Evolutionary conservation across 2,113 vertebrate genomes (phyloP).

Genomic region (Erythrocercus mccallii): DNA sequence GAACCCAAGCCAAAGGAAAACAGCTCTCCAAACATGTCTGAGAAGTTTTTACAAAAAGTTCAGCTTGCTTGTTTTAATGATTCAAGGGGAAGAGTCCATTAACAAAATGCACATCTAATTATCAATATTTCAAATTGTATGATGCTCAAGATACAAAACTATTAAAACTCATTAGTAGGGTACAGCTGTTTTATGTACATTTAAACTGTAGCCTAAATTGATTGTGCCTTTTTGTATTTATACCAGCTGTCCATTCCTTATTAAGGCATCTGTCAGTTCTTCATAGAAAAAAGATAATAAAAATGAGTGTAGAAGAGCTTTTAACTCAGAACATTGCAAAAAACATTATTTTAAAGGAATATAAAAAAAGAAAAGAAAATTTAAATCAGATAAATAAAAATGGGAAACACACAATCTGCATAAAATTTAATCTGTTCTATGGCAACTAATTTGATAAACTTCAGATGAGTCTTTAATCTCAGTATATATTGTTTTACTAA

Average conservation of each 20-base stretch:
- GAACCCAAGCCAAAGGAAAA: neutral
- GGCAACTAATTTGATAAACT: neutral
- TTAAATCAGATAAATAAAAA: neutral
- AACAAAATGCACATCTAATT: conserved; percentile 55
- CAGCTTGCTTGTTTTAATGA: conserved; percentile 4
- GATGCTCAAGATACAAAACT: conserved; percentile 20
- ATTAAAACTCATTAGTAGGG: conserved; percentile 45
- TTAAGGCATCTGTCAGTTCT: conserved; percentile 61
- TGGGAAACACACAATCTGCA: neutral
- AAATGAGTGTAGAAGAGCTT: conserved; percentile 11
- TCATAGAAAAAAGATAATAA: conserved; percentile 7
- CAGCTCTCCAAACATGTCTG: neutral
- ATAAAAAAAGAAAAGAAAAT: neutral
- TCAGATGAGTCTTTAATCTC: neutral
- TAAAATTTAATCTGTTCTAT: neutral
- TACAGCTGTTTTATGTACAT: conserved; percentile 61
- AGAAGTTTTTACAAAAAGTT: conserved; percentile 10
- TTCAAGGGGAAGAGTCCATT: conserved; percentile 42
- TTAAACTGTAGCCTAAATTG: conserved; percentile 58
- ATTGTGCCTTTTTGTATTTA: conserved; percentile 39
- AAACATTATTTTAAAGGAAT: neutral
- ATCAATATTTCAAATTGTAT: conserved; percentile 25
- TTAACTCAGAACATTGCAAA: neutral
- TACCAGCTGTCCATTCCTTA: conserved; percentile 64
- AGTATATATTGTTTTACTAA: neutral